Evolutionary conservation across 2,888 invertebrate species (phyloP), one percentile per base, ranked within the genome.

Genomic region (Mactromeris polynyma): DNA sequence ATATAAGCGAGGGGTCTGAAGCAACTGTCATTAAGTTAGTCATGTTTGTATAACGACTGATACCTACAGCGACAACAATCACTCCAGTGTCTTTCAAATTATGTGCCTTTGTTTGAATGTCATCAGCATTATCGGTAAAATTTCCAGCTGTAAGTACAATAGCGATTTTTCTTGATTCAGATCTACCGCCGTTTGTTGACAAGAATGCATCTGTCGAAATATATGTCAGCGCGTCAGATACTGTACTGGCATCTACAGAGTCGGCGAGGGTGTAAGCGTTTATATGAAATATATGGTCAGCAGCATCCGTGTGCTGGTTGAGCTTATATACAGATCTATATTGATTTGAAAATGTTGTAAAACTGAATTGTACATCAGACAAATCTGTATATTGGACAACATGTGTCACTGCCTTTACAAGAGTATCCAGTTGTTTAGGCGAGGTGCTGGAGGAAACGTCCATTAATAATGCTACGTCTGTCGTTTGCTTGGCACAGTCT

Each of bases 331-430:
- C 36, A 21, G 42, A 0, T 26, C 42, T 17, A n/a, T 42, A 64
- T 3, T 82, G 64, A 33, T 82, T 6, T 40, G 82, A 38, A 40
- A 82, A 82, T n/a, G 82, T 82, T 31, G 40, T 26, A 17, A 36
- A 69, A 42, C 82, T 82, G 36, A 82, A 82, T n/a, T 82, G 82
- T 36, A 82, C 82, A 40, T 36, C 82, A 42, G 58, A n/a, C n/a
- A 17, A 2, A 17, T 11, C 17, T 17, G 14, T 21, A 82, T 58
- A 19, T 82, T 82, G 64, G 82, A 82, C 58, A 7, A 82, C 19
- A 54, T 38, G 31, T 2, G 26, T 33, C 21, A 33, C 69, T 21
- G 82, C 82, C 17, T 69, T 17, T 31, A 42, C 17, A 17, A 64
- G 69, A 9, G 3, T 82, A 40, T 82, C 26, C 0, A 82, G 17